These are phyloP conservation scores for Herpailurus yagouaroundi DNA, from an alignment of 2,113 vertebrate genomes.

Conservation along the genomic window DNA sequence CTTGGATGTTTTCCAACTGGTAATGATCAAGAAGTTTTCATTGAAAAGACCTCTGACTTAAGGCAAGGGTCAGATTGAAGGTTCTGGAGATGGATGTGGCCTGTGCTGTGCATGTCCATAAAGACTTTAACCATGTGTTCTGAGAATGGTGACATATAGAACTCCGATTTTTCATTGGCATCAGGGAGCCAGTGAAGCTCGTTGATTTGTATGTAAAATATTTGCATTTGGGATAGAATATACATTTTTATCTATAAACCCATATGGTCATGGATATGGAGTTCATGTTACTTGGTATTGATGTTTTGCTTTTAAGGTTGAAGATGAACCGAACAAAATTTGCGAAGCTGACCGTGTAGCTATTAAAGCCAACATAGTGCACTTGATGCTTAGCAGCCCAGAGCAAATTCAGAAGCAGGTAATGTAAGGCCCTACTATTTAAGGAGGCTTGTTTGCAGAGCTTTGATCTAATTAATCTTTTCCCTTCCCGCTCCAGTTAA, in stretches of 20 bases:
- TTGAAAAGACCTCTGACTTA: constrained; percentile 8
- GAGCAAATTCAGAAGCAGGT: constrained; percentile 99
- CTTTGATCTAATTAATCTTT: neutral
- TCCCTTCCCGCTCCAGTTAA: constrained; percentile 87
- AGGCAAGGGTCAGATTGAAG: neutral
- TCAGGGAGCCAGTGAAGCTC: neutral
- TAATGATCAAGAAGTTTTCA: constrained; percentile 20
- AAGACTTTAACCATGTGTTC: neutral
- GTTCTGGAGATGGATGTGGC: neutral
- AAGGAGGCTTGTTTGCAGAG: neutral
- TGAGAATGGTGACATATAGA: neutral
- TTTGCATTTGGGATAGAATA: neutral
- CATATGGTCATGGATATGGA: neutral
- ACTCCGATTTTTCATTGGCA: neutral
- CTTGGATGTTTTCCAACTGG: neutral
- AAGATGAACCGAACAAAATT: constrained; percentile 98
- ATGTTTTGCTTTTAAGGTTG: constrained; percentile 90
- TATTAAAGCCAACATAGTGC: constrained; percentile 98
- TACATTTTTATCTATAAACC: neutral
- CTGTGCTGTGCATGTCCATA: neutral
- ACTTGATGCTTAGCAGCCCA: constrained; percentile 98
- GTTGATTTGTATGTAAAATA: neutral
- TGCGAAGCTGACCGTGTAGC: constrained; percentile 94
- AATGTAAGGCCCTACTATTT: neutral
- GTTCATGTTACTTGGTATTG: constrained; percentile 23